Evolutionary conservation across 2,888 invertebrate species (phyloP), one percentile per base, ranked within the genome.

Genomic region (Thymelicus acteon): DNA sequence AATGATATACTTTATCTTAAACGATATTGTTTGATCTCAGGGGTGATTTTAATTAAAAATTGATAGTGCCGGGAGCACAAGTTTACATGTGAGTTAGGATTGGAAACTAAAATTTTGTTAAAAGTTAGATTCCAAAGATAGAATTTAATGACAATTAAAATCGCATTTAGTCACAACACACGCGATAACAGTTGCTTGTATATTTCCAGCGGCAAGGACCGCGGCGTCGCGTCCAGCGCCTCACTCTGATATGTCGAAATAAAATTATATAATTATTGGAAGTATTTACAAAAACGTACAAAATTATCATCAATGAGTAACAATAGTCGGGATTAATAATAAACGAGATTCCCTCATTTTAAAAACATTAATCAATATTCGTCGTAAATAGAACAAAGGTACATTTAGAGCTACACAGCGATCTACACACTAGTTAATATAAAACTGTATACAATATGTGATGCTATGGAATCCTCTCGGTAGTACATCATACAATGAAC

Each of bases 201-300:
- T 60, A 64, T 70, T 70, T 60, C 10, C 70, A 70, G 39, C 64
- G 70, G 70, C 70, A 64, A 70, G 40, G 69, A 69, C 6, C 40
- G 49, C 5, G 72, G 75, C 76, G 72, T 73, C 76, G 76, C 78
- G 72, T 74, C 69, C 57, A 52, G 70, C 70, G 70, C 58, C 49
- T 48, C 75, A 75, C 77, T 76, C 77, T 82, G 86, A 88, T 86
- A 87, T 87, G 88, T 85, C 80, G 79, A 85, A 79, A 82, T 78
- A 79, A 82, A 84, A 85, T 66, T 54, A 71, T 60, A 70, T 65
- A 70, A 31, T 58, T 62, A 58, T 19, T 58, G 57, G 90, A 90
- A 48, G 49, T 90, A 90, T 90, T 85, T 91, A 91, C 89, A 91
- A 82, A 69, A 83, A 84, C 80, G 79, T 85, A 82, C 80, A 82